Conservation (phyloP, 2,888 invertebrate genomes). For the Odontothrips loti region DNA sequence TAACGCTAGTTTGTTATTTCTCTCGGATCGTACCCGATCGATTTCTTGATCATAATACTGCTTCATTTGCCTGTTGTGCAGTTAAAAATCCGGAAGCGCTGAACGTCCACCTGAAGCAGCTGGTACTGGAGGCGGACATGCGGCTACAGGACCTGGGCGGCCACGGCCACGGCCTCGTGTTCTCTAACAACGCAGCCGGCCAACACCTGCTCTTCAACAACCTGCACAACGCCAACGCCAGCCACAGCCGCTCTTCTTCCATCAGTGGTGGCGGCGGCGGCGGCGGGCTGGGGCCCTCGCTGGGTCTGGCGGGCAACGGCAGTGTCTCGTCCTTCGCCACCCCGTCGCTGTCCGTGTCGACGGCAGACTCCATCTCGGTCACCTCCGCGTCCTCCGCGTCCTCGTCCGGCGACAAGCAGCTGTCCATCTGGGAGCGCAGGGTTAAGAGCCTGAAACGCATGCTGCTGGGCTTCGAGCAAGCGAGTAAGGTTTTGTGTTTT, state of each 20-base stretch:
- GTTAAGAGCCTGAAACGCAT: constrained; percentile 73
- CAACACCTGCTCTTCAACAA: constrained; percentile 40
- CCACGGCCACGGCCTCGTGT: constrained; percentile 33
- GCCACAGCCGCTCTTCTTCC: constrained; percentile 45
- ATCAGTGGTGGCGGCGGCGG: no score
- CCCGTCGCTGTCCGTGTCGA: constrained; percentile 39
- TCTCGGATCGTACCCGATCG: no score
- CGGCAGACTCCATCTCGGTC: constrained; percentile 53
- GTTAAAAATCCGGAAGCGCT: constrained; percentile 69
- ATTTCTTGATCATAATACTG: no score
- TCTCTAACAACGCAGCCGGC: constrained; percentile 3
- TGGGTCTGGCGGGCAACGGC: constrained; percentile 29
- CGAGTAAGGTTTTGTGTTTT: constrained; percentile 51
- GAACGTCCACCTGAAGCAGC: constrained; percentile 68
- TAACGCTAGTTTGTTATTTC: no score
- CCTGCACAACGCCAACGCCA: constrained; percentile 44
- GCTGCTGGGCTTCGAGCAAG: constrained; percentile 82
- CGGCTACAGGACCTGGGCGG: constrained; percentile 74
- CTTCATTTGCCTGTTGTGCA: constrained; percentile 42
- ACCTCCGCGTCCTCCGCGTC: constrained; percentile 39
- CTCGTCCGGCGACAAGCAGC: constrained; percentile 64
- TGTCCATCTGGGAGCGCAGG: constrained; percentile 82
- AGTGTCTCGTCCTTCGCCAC: constrained; percentile 34
- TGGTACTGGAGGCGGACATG: constrained; percentile 78
- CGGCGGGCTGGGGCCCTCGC: constrained; percentile 19